Percentiles rank a stretch among this genome's conserved stretches.
Conservation (phyloP, 2,797 vertebrate genomes). For the Fringilla coelebs region DNA sequence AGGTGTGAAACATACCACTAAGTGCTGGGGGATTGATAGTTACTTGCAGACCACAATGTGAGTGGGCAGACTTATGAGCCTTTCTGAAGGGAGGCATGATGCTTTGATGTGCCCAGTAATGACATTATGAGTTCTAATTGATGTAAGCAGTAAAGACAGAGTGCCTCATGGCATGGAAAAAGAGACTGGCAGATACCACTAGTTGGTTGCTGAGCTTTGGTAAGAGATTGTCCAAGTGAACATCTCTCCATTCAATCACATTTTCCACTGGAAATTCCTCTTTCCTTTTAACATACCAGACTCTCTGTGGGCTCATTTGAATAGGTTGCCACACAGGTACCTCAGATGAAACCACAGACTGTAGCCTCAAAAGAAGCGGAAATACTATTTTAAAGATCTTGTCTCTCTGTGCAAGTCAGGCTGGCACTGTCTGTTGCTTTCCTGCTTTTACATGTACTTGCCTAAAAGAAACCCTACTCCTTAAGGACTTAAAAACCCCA, state of each 20-base stretch:
- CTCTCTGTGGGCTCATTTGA: conserved; percentile 29
- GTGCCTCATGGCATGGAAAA: conserved; percentile 56
- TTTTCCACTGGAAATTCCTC: conserved; percentile 70
- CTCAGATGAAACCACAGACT: conserved; percentile 55
- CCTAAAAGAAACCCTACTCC: background rate
- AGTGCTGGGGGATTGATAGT: conserved; percentile 14
- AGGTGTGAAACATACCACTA: conserved; percentile 21
- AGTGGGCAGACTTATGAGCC: conserved; percentile 41
- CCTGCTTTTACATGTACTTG: conserved; percentile 1
- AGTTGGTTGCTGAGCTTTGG: background rate
- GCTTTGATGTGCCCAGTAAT: conserved; percentile 52
- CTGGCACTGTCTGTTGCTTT: conserved; percentile 22
- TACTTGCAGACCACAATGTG: conserved; percentile 29
- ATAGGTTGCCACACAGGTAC: conserved; percentile 56
- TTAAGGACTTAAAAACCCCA: background rate
- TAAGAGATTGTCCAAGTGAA: conserved; percentile 56
- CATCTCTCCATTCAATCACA: conserved; percentile 65
- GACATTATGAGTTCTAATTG: conserved; percentile 43
- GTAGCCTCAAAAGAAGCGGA: conserved; percentile 49
- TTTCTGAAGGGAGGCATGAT: conserved; percentile 22
- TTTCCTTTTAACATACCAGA: background rate
- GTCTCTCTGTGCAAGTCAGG: conserved; percentile 7
- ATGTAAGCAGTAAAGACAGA: conserved; percentile 48
- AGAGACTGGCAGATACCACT: conserved; percentile 16
- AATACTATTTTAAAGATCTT: conserved; percentile 53